Conservation (phyloP, 2,797 vertebrate species). For the Phataginus tricuspis region DNA sequence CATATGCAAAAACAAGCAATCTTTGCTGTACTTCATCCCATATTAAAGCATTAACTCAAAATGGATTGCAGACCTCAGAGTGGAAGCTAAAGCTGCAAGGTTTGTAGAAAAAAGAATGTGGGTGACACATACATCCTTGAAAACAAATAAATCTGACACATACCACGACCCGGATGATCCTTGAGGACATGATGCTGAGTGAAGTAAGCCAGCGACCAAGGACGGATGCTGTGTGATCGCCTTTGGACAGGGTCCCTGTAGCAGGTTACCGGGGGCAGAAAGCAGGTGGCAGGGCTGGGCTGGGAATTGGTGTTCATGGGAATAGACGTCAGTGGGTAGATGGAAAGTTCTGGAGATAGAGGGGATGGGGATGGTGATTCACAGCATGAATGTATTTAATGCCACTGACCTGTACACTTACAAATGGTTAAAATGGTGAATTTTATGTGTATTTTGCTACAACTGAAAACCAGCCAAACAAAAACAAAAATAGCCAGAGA, state of each 20-base stretch:
- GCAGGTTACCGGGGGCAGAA: fast-evolving
- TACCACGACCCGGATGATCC: fast-evolving
- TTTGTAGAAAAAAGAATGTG: neutral
- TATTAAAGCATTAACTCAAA: too few relatives aligned
- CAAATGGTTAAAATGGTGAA: neutral
- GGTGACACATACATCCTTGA: neutral
- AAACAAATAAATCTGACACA: too few relatives aligned
- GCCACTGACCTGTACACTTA: neutral
- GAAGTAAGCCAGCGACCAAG: neutral
- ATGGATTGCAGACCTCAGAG: neutral
- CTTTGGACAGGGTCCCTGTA: fast-evolving
- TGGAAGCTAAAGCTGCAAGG: neutral
- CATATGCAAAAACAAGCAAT: fast-evolving
- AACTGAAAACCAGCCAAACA: neutral
- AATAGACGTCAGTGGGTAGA: too few relatives aligned
- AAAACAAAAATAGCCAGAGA: neutral
- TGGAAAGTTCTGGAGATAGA: neutral
- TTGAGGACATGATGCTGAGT: neutral
- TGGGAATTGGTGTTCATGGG: fast-evolving
- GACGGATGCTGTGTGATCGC: fast-evolving
- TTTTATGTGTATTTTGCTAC: neutral
- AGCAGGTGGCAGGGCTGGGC: fast-evolving
- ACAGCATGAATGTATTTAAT: neutral
- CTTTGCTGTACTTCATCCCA: neutral
- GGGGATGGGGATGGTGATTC: fast-evolving